phyloP scores from a whole-genome alignment of 2,888 invertebrate genomes.

The Lepas anatifera region DNA sequence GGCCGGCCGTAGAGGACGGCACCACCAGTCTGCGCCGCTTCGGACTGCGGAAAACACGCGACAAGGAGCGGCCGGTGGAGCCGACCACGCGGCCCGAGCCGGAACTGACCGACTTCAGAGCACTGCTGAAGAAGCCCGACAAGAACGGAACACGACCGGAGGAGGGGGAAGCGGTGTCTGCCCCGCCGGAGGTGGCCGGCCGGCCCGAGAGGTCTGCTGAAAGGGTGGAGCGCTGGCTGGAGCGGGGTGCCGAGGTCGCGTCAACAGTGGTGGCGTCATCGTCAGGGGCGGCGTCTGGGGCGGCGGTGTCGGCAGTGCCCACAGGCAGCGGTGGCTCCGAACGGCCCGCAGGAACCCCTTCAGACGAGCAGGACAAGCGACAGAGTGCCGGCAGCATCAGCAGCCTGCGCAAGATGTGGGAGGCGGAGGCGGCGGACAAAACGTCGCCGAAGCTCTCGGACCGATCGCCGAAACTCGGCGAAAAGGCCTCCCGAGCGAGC shows the following conservation, averaged over 20 bases:
- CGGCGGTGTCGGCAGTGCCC: conserved; percentile 34
- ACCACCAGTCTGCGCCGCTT: conserved; percentile 3
- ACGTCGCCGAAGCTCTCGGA: conserved; percentile 16
- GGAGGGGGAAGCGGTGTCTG: neutral
- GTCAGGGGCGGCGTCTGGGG: conserved; percentile 31
- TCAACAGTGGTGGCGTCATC: conserved; percentile 15
- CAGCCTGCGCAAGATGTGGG: conserved; percentile 85
- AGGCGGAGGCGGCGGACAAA: conserved; percentile 40
- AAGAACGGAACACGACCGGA: neutral
- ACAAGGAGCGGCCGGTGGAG: conserved; percentile 14
- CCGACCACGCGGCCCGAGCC: conserved; percentile 25
- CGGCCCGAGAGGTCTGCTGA: conserved; percentile 14
- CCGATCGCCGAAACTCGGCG: conserved; percentile 22
- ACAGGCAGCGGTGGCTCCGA: conserved; percentile 27
- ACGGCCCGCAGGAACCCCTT: conserved; percentile 34
- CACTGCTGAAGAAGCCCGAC: conserved; percentile 28
- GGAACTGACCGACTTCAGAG: conserved; percentile 38
- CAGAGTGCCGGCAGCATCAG: conserved; percentile 86
- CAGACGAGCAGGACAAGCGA: conserved; percentile 67
- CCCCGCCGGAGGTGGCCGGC: conserved; percentile 27
- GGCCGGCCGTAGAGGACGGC: conserved; percentile 19
- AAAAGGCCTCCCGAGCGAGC: neutral
- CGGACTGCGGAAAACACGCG: conserved; percentile 21
- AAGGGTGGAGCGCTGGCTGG: conserved; percentile 14
- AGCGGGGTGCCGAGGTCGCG: conserved; percentile 19